Conservation (phyloP, 2,797 vertebrate genomes). For the Vespertilio murinus region DNA sequence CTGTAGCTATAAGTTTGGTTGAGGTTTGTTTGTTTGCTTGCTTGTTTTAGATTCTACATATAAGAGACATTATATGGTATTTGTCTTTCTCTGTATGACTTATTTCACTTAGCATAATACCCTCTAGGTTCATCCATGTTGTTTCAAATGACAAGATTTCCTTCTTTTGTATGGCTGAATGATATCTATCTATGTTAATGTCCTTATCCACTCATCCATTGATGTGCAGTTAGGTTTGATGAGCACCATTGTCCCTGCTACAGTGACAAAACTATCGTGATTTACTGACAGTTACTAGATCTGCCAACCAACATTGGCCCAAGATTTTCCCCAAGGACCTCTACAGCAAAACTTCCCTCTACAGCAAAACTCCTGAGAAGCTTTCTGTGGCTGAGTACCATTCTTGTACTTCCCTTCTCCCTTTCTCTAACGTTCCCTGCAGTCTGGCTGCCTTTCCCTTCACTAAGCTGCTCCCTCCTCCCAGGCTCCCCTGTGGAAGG, state of each 20-base stretch:
- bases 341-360: not conserved
- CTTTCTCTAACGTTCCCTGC: not conserved
- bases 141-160: not conserved
- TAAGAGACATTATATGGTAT: not conserved
- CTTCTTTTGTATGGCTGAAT: not conserved
- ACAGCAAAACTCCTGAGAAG: not conserved
- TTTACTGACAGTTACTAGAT: not conserved
- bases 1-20: not conserved
- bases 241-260: not conserved
- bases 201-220: not conserved
- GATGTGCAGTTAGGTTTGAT: not conserved
- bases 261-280: too few species aligned
- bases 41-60: not conserved
- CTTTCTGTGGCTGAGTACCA: not conserved
- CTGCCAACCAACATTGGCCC: not conserved
- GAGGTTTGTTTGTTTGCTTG: too few species aligned
- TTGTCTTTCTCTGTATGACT: not conserved
- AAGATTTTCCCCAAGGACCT: not conserved
- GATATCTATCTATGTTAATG: not conserved
- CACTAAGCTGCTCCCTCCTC: not conserved
- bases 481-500: not conserved
- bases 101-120: not conserved
- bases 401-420: not conserved
- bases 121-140: not conserved
- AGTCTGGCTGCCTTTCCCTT: not conserved